A percentile compares a stretch with the other conserved stretches of the same genome.
Evolutionary conservation across 2,113 vertebrate species (phyloP).

Genomic region (Melanerpes aurifrons): DNA sequence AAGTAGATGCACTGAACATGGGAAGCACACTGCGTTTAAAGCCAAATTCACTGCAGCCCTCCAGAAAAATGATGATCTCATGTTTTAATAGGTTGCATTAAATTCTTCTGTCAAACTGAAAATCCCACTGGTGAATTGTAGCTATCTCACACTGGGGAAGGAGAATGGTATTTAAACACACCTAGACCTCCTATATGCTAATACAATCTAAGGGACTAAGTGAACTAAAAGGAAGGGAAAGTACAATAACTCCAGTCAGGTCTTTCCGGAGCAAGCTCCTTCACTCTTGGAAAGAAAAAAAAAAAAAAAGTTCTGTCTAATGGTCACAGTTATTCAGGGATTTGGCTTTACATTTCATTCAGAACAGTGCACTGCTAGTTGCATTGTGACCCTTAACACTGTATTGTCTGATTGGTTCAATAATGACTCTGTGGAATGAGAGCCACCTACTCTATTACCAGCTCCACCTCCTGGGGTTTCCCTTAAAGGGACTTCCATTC

Average conservation of each 20-base stretch:
- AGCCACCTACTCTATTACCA: conserved; percentile 37
- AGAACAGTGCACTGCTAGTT: background rate
- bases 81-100: background rate
- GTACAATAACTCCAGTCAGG: conserved; percentile 57
- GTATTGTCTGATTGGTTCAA: conserved; percentile 38
- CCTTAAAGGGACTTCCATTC: conserved; percentile 21
- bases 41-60: background rate
- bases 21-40: background rate
- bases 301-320: background rate
- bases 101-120: background rate
- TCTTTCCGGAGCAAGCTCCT: conserved; percentile 15
- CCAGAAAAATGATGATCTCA: background rate
- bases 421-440: conserved; percentile 39
- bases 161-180: background rate
- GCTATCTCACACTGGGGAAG: background rate
- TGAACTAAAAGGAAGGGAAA: conserved; percentile 42
- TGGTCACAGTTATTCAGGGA: conserved; percentile 12
- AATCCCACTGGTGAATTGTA: background rate
- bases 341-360: conserved; percentile 33
- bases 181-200: background rate
- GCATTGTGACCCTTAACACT: conserved; percentile 22
- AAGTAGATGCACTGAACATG: background rate
- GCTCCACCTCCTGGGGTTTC: conserved; percentile 40
- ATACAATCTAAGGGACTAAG: background rate
- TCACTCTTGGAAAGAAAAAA: background rate